phyloP scores from a whole-genome alignment of 2,113 vertebrate genomes.

The Phylloscopus trochiloides region DNA sequence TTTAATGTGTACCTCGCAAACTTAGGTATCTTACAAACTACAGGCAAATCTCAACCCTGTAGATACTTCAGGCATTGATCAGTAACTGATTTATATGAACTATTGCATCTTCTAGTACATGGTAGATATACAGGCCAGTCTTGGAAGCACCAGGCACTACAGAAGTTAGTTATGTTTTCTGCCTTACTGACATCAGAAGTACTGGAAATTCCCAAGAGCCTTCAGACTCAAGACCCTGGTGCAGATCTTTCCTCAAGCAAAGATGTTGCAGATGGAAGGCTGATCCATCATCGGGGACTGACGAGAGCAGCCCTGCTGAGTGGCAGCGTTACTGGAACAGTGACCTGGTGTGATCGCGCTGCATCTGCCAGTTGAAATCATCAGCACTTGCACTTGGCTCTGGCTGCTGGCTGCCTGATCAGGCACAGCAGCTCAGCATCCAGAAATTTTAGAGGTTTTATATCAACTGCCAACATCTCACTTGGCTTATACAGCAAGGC shows the following conservation, averaged over 20 bases:
- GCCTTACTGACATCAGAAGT: neutral
- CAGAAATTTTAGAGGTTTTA: slow-evolving; percentile 65
- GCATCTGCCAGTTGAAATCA: slow-evolving; percentile 52
- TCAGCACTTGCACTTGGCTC: slow-evolving; percentile 57
- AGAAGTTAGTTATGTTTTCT: neutral
- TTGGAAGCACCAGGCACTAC: neutral
- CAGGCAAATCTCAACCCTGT: neutral
- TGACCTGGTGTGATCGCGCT: neutral
- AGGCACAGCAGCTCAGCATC: slow-evolving; percentile 45
- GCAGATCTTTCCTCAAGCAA: neutral
- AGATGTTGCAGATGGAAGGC: neutral
- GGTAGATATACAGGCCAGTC: neutral
- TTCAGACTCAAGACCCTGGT: neutral
- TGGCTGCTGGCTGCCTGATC: slow-evolving; percentile 32
- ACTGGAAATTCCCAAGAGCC: neutral
- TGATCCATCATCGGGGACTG: neutral
- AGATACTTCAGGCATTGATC: neutral
- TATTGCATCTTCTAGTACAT: neutral
- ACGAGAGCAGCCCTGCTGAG: neutral
- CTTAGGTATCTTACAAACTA: neutral
- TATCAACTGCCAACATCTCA: slow-evolving; percentile 55
- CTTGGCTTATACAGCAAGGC: slow-evolving; percentile 47
- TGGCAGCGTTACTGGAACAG: slow-evolving; percentile 4
- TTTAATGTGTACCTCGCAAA: neutral
- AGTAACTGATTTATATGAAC: neutral